Evolutionary conservation across 2,888 invertebrate genomes (phyloP).

Genomic region (Sarcophaga carnaria): DNA sequence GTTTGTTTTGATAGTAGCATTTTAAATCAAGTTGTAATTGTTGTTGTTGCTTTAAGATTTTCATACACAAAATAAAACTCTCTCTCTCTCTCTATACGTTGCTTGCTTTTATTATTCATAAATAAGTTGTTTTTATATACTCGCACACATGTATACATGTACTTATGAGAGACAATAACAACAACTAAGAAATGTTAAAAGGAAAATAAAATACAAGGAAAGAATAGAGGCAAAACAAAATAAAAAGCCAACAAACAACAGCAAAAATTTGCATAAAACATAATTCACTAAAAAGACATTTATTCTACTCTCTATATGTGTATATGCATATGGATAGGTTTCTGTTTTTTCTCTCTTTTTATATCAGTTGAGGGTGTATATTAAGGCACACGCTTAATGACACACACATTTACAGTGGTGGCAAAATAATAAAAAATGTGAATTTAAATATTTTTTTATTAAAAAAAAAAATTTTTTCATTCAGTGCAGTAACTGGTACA

Average conservation of each 20-base stretch:
- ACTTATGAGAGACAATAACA: background rate
- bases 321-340: too few relatives aligned
- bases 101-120: slow-evolving; percentile 9
- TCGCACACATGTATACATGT: background rate
- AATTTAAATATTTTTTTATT: too few relatives aligned
- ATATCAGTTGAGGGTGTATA: slow-evolving; percentile 45
- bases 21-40: background rate
- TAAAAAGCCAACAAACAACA: slow-evolving; percentile 19
- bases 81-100: too few relatives aligned
- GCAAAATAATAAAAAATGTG: too few relatives aligned
- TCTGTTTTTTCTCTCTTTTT: background rate
- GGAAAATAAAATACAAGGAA: slow-evolving; percentile 19
- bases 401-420: too few relatives aligned
- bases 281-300: slow-evolving; percentile 65
- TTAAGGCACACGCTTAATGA: background rate
- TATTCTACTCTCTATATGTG: slow-evolving; percentile 14
- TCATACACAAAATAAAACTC: too few relatives aligned
- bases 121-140: slow-evolving; percentile 53
- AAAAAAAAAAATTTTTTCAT: too few relatives aligned
- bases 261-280: slow-evolving; percentile 64
- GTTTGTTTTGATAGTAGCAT: slow-evolving; percentile 35
- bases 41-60: background rate
- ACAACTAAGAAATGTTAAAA: slow-evolving; percentile 37
- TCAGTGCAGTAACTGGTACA: too few relatives aligned
- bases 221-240: background rate